phyloP scores from a whole-genome alignment of 2,113 vertebrate species.

The Cyprinodon brontotheroides region DNA sequence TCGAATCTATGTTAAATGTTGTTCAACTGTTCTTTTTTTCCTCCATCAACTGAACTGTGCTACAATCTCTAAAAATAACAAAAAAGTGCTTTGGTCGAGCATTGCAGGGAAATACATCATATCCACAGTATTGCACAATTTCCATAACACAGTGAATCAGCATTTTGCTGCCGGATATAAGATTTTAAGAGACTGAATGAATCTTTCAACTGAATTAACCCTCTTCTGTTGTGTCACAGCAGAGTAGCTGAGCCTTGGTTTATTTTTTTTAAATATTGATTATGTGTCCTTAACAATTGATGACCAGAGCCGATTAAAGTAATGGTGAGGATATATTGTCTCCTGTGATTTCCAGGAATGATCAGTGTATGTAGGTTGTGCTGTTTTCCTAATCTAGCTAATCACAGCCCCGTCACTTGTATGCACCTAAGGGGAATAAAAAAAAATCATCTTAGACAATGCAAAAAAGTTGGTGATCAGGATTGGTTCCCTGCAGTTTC shows the following conservation, averaged over 20 bases:
- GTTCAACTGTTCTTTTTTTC: background rate
- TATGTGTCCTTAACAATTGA: conserved; percentile 4
- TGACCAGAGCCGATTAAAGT: background rate
- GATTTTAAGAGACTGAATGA: conserved; percentile 6
- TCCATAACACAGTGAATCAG: conserved; percentile 8
- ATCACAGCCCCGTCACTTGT: background rate
- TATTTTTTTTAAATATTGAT: conserved; percentile 7
- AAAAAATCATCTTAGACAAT: background rate
- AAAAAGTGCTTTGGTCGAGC: background rate
- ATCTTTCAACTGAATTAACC: conserved; percentile 8
- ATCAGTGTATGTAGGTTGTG: conserved; percentile 1
- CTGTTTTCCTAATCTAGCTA: conserved; percentile 5
- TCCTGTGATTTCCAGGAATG: background rate
- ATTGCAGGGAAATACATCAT: background rate
- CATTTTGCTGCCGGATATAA: conserved; percentile 8
- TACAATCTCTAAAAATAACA: background rate
- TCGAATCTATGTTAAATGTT: background rate
- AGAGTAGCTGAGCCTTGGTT: conserved; percentile 8
- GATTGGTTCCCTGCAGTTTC: conserved; percentile 1
- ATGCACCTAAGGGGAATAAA: background rate
- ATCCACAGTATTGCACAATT: background rate
- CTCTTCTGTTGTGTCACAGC: background rate
- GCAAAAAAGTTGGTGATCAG: background rate
- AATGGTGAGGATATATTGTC: background rate
- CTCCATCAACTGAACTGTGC: background rate